These are phyloP conservation scores for Cavia porcellus DNA, from an alignment of 2,113 vertebrate species.

Conservation along the genomic window DNA sequence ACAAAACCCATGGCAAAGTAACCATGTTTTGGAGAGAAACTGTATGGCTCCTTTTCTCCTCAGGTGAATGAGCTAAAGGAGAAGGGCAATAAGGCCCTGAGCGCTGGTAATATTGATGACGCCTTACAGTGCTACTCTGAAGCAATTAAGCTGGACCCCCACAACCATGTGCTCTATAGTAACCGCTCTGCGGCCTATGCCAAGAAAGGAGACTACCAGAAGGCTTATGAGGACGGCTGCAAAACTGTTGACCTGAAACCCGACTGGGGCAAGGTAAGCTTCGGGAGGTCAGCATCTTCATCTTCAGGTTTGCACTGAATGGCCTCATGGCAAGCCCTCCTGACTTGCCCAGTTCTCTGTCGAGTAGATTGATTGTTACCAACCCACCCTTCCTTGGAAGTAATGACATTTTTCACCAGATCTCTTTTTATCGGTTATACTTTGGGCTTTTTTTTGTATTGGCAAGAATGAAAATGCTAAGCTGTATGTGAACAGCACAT, in stretches of 20 bases:
- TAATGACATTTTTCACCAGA: background rate
- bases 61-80: conserved; percentile 94
- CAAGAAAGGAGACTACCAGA: conserved; percentile 94
- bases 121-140: conserved; percentile 94
- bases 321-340: background rate
- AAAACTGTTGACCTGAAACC: conserved; percentile 95
- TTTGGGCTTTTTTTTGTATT: background rate
- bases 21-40: background rate
- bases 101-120: conserved; percentile 92
- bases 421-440: background rate
- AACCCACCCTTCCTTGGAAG: background rate
- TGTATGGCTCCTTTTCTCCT: background rate
- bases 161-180: conserved; percentile 96
- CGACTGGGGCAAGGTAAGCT: conserved; percentile 95
- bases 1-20: no score
- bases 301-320: background rate
- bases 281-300: fast-evolving
- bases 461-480: background rate
- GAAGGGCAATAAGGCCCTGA: conserved; percentile 96
- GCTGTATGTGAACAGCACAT: background rate
- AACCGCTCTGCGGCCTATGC: conserved; percentile 96
- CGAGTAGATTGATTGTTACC: background rate
- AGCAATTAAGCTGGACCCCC: conserved; percentile 92
- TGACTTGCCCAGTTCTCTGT: background rate
- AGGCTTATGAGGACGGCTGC: conserved; percentile 93